Conservation (phyloP, 2,888 invertebrate genomes). For the Microchrysa polita region DNA sequence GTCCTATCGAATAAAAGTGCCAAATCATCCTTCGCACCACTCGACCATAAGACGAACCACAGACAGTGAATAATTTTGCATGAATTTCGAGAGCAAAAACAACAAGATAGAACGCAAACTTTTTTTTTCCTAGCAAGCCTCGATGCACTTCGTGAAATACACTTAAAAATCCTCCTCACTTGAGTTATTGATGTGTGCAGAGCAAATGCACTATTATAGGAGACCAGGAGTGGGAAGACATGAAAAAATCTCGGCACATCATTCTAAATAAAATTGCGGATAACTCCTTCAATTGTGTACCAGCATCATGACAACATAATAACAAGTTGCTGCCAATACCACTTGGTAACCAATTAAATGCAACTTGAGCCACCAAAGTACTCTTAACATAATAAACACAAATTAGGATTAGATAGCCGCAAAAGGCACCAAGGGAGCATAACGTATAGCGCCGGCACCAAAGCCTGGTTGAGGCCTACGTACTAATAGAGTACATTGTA, state of each 20-base stretch:
- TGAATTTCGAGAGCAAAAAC: conserved; percentile 29
- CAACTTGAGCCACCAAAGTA: conserved; percentile 43
- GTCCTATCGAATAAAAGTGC: conserved; percentile 32
- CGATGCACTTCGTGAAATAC: conserved; percentile 39
- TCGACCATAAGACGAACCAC: neutral
- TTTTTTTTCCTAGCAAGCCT: neutral
- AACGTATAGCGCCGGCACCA: neutral
- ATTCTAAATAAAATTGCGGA: conserved; percentile 34
- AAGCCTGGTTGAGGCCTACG: neutral
- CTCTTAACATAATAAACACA: conserved; percentile 42
- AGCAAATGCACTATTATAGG: neutral
- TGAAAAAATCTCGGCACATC: neutral
- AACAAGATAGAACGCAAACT: conserved; percentile 3
- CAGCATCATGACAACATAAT: conserved; percentile 37
- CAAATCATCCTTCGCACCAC: conserved; percentile 38
- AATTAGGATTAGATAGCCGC: conserved; percentile 43
- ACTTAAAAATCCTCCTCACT: conserved; percentile 28
- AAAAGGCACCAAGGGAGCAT: conserved; percentile 21
- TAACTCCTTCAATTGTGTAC: conserved; percentile 10
- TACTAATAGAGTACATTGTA: neutral
- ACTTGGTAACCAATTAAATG: conserved; percentile 39
- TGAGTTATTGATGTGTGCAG: conserved; percentile 29
- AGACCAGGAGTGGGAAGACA: neutral
- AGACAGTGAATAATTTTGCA: conserved; percentile 43
- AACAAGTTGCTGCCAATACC: conserved; percentile 34